phyloP scores from a whole-genome alignment of 2,888 invertebrate species.

The Drosophila nigricruria region DNA sequence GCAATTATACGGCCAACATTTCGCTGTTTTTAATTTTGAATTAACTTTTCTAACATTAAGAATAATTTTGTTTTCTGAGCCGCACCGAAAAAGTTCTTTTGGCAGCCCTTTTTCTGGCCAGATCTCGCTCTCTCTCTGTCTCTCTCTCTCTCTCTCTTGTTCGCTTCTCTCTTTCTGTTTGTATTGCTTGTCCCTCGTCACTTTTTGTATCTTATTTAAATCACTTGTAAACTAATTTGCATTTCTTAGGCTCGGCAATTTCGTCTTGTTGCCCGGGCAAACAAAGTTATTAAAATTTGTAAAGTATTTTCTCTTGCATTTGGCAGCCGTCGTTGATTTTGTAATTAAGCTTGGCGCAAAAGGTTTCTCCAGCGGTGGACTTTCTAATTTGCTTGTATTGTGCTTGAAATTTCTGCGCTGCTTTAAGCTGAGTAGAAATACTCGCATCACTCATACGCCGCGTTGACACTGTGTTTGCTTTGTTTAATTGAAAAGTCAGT shows the following conservation, averaged over 20 bases:
- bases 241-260: constrained; percentile 68
- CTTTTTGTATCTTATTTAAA: constrained; percentile 75
- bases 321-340: constrained; percentile 59
- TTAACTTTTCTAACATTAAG: constrained; percentile 37
- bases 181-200: constrained; percentile 64
- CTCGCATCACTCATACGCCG: constrained; percentile 37
- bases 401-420: background rate
- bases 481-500: constrained; percentile 42
- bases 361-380: constrained; percentile 15
- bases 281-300: constrained; percentile 75
- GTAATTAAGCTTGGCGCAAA: constrained; percentile 53
- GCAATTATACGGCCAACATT: constrained; percentile 29
- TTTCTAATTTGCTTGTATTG: constrained; percentile 30
- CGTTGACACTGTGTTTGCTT: constrained; percentile 4
- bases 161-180: constrained; percentile 11
- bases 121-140: background rate
- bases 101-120: constrained; percentile 40
- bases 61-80: constrained; percentile 30
- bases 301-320: constrained; percentile 58
- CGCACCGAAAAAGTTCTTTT: constrained; percentile 37
- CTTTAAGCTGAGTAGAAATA: constrained; percentile 24
- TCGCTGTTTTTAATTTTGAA: constrained; percentile 2
- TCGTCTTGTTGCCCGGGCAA: constrained; percentile 49
- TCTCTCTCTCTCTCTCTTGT: background rate
- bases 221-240: constrained; percentile 77